Conservation (phyloP, 1,140 invertebrate species). For the Triops cancriformis region DNA sequence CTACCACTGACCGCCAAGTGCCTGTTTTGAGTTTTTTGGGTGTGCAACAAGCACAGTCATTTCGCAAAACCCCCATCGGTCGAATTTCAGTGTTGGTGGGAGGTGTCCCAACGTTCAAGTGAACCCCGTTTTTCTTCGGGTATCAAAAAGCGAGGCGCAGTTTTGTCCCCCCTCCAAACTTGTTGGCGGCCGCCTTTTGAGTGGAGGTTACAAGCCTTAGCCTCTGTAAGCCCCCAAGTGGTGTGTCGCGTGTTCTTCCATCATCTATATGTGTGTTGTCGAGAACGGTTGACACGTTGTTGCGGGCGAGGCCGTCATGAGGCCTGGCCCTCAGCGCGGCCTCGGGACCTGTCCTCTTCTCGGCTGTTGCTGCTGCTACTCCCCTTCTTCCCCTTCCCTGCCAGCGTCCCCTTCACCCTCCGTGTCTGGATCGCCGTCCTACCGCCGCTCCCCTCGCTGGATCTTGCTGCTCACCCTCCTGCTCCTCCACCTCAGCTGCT, state of each 20-base stretch:
- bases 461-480: slow-evolving; percentile 16
- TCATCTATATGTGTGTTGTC: not conserved
- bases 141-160: no score
- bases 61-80: no score
- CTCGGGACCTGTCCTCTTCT: slow-evolving; percentile 25
- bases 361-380: slow-evolving; percentile 20
- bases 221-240: not conserved
- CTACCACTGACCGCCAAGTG: not conserved
- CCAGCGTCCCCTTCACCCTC: not conserved
- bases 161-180: not conserved
- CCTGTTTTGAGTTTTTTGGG: not conserved
- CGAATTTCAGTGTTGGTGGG: no score
- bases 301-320: slow-evolving; percentile 28
- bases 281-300: slow-evolving; percentile 18
- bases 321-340: slow-evolving; percentile 26
- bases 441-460: not conserved
- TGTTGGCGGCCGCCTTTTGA: not conserved
- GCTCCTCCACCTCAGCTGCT: not conserved
- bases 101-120: no score
- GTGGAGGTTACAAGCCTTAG: not conserved
- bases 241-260: slow-evolving; percentile 2
- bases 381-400: not conserved
- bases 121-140: no score
- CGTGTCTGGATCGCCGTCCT: not conserved
- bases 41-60: not conserved